Evolutionary conservation across 2,113 vertebrate species (phyloP), one percentile per base, ranked within the genome.

Genomic region (Trichomycterus rosablanca): DNA sequence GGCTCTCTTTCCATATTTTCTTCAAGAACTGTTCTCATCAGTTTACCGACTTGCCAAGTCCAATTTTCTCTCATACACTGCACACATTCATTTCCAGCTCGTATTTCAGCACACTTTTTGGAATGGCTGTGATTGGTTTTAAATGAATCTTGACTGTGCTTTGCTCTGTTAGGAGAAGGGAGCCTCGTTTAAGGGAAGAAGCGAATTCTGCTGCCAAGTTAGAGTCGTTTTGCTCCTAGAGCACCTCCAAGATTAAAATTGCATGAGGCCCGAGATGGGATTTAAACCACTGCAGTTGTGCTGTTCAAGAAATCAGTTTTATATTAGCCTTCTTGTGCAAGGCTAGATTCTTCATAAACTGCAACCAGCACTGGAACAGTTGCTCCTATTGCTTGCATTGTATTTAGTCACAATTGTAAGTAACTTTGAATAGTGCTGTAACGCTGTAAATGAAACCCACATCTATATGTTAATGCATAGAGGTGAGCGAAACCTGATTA

Each of bases 91-190:
- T 51, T 48, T 42, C 23, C n/a, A n/a, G n/a, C 23, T 23, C 48
- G 23, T 45, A 45, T 65, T 70, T 70, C 54, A 53, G 53, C 48
- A 16, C 7, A 12, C 54, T 39, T 61, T 45, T 49, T 52, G 18
- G 54, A 59, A 46, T 37, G 42, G 23, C 40, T 64, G 67, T 59
- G 59, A 70, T 70, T 48, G 54, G 50, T 64, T 65, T 59, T 23
- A 59, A 70, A 65, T 59, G 43, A 59, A 59, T 54, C 22, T 32
- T 14, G 51, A 53, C 37, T 48, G 24, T 11, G 42, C 30, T 54
- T 15, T 39, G 48, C 46, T 70, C 54, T 51, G 20, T 28, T 20
- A 4, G 24, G 55, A 35, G 14, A 35, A 35, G 34, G 14, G 34
- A 12, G 15, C 55, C 37, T 32, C 54, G 12, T 42, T 2, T 23